Percentiles rank a stretch among this genome's conserved stretches.
These are phyloP conservation scores for Drosophila nannoptera DNA, from an alignment of 1,140 invertebrate genomes.

Conservation along the genomic window DNA sequence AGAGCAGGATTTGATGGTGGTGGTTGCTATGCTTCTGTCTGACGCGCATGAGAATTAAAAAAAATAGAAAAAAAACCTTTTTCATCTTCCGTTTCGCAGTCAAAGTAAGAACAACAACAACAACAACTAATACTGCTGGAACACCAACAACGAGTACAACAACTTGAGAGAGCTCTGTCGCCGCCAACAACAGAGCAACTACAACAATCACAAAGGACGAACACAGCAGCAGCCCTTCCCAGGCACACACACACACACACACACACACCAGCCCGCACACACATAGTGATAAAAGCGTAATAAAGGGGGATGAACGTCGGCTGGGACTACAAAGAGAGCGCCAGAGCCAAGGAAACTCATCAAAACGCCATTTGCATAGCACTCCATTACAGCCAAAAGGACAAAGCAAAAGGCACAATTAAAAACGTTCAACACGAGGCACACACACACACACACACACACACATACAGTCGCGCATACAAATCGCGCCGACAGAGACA, in stretches of 20 bases:
- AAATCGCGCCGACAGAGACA: slow-evolving; percentile 7
- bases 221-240: slow-evolving; percentile 55
- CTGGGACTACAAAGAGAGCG: slow-evolving; percentile 52
- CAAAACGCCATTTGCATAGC: slow-evolving; percentile 78
- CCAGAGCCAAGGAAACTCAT: slow-evolving; percentile 73
- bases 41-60: slow-evolving; percentile 61
- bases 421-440: slow-evolving; percentile 57
- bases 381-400: slow-evolving; percentile 76
- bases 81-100: slow-evolving; percentile 28
- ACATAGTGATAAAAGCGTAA: slow-evolving; percentile 36
- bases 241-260: slow-evolving; percentile 36
- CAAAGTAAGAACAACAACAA: slow-evolving; percentile 54
- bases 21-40: slow-evolving; percentile 53
- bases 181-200: slow-evolving; percentile 50
- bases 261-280: slow-evolving; percentile 26
- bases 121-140: slow-evolving; percentile 3
- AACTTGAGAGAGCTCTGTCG: slow-evolving; percentile 46
- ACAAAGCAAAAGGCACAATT: slow-evolving; percentile 74
- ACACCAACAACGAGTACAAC: slow-evolving; percentile 37
- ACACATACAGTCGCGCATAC: slow-evolving; percentile 1
- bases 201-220: slow-evolving; percentile 37
- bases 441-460: slow-evolving; percentile 8
- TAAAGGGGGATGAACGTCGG: slow-evolving; percentile 69
- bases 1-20: slow-evolving; percentile 12
- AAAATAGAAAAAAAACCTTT: slow-evolving; percentile 11